A percentile compares a stretch with the other conserved stretches of the same genome.
Evolutionary conservation across 2,888 invertebrate species (phyloP).

Genomic region (Hylaea fasciaria): DNA sequence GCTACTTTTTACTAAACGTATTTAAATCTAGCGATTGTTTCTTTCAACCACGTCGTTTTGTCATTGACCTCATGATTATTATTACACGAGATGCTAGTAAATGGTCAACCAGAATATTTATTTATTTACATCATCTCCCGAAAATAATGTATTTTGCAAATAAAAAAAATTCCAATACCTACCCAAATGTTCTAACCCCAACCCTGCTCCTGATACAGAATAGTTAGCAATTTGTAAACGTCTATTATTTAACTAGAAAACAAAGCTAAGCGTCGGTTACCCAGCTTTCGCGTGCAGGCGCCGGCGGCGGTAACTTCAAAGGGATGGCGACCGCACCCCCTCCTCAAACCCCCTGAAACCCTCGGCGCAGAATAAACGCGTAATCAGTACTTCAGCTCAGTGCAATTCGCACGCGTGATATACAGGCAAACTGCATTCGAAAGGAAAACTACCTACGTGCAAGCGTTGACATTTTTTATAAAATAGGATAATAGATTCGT

Average conservation of each 20-base stretch:
- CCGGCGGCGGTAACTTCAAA: conserved; percentile 79
- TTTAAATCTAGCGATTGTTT: not conserved
- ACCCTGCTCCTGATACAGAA: conserved; percentile 45
- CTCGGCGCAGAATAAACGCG: conserved; percentile 47
- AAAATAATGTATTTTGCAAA: not conserved
- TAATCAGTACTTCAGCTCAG: conserved; percentile 8
- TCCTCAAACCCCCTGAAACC: conserved; percentile 49
- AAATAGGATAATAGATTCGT: too few relatives aligned
- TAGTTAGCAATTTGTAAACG: conserved; percentile 67
- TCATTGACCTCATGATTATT: too few relatives aligned
- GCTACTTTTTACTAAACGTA: not conserved
- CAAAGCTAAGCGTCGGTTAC: conserved; percentile 81
- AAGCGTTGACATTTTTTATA: too few relatives aligned
- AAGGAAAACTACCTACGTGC: too few relatives aligned
- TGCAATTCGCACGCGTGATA: not conserved
- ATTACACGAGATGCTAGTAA: too few relatives aligned
- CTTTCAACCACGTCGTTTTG: too few relatives aligned
- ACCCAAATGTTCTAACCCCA: conserved; percentile 22
- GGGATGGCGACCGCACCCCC: conserved; percentile 68
- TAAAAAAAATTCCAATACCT: not conserved
- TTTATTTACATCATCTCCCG: not conserved
- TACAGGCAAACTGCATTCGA: too few relatives aligned
- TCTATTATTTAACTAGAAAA: conserved; percentile 79
- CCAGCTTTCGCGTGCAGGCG: conserved; percentile 80
- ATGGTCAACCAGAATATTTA: too few relatives aligned